A percentile compares a stretch with the other conserved stretches of the same genome.
These are phyloP conservation scores for Petrocephalus sullivani DNA, from an alignment of 2,797 vertebrate genomes.

Conservation along the genomic window DNA sequence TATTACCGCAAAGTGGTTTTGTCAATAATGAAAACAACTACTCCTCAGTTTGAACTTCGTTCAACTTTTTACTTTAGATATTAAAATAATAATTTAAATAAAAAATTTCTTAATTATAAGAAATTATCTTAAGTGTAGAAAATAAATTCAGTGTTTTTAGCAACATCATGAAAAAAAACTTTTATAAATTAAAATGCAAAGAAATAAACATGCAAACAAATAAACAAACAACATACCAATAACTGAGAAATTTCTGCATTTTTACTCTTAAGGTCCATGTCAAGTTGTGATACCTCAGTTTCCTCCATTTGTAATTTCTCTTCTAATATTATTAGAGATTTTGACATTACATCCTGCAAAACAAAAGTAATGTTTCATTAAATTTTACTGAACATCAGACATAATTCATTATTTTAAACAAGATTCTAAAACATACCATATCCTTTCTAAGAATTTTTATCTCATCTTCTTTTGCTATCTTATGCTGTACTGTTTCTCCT, in stretches of 20 bases:
- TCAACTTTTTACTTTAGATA: not conserved
- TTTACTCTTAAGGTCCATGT: conserved; percentile 51
- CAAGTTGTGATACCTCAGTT: conserved; percentile 44
- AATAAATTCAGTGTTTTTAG: not conserved
- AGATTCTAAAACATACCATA: conserved; percentile 57
- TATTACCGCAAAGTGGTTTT: conserved; percentile 3
- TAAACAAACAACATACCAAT: conserved; percentile 45
- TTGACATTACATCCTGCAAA: conserved; percentile 48
- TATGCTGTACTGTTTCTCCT: conserved; percentile 66
- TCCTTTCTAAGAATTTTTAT: conserved; percentile 64
- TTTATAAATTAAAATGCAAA: not conserved
- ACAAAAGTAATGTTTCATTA: not conserved
- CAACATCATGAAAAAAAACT: no score
- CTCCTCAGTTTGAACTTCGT: not conserved
- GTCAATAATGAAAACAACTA: not conserved
- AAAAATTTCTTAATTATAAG: not conserved
- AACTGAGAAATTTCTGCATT: conserved; percentile 43
- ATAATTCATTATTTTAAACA: conserved; percentile 6
- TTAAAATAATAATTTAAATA: not conserved
- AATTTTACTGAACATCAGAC: not conserved
- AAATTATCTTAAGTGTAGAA: not conserved
- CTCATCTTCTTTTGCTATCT: conserved; percentile 63
- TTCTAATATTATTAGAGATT: conserved; percentile 46
- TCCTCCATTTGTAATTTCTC: conserved; percentile 40
- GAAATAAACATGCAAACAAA: not conserved